These are phyloP conservation scores for Peromyscus eremicus DNA, from an alignment of 2,797 vertebrate genomes.

Conservation along the genomic window DNA sequence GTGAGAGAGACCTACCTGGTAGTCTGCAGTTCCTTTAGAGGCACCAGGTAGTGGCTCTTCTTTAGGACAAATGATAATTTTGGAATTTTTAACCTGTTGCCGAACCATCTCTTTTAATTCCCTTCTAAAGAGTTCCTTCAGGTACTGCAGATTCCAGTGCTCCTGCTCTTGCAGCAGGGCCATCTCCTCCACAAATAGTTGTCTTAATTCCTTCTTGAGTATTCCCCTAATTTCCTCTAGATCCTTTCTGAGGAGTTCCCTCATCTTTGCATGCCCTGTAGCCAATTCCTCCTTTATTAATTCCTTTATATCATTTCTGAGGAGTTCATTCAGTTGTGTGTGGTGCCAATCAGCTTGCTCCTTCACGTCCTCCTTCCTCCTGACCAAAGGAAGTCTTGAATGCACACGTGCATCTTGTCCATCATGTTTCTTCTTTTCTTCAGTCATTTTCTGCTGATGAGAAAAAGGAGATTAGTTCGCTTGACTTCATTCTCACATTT, in stretches of 20 bases:
- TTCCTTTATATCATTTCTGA: background rate
- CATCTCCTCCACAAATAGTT: background rate
- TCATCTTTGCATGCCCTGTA: background rate
- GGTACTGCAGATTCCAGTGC: too few relatives aligned
- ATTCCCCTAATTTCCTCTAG: background rate
- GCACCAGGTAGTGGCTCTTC: background rate
- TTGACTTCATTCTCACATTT: background rate
- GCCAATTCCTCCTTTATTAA: background rate
- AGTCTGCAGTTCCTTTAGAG: background rate
- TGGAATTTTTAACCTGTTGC: background rate
- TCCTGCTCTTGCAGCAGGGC: background rate
- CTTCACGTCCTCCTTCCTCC: background rate
- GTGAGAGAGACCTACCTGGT: background rate
- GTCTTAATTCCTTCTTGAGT: background rate
- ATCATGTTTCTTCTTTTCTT: background rate
- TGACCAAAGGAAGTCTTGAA: background rate
- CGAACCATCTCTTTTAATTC: background rate
- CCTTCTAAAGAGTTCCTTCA: background rate
- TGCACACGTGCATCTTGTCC: background rate
- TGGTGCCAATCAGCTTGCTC: background rate
- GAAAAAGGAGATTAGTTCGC: background rate
- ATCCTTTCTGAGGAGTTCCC: background rate
- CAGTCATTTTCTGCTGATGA: background rate
- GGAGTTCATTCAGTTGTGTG: background rate
- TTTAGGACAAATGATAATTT: background rate